Evolutionary conservation across 2,888 invertebrate species (phyloP).

Genomic region (Hedya salicella): DNA sequence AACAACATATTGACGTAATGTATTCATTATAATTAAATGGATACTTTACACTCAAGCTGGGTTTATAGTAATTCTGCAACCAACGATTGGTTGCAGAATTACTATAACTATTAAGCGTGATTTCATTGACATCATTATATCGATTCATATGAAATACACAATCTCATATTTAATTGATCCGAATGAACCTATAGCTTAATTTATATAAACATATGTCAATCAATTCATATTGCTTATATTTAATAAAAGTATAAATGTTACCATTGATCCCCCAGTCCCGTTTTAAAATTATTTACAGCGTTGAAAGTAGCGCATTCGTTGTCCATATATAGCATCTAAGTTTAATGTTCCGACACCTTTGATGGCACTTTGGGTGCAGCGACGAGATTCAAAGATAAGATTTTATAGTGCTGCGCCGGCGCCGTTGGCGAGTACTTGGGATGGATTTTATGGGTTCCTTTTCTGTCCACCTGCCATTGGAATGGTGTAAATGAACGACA

Average conservation of each 20-base stretch:
- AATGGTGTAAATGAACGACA: slow-evolving; percentile 9
- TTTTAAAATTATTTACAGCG: slow-evolving; percentile 14
- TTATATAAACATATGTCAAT: too few relatives aligned
- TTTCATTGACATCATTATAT: too few relatives aligned
- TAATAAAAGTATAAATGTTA: too few relatives aligned
- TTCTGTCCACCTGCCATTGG: slow-evolving; percentile 1
- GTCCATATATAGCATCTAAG: slow-evolving; percentile 41
- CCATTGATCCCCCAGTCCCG: not conserved
- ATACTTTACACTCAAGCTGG: too few relatives aligned
- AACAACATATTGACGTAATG: not conserved
- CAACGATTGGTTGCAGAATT: too few relatives aligned
- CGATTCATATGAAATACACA: too few relatives aligned
- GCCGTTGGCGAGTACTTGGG: slow-evolving; percentile 32
- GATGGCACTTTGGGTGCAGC: slow-evolving; percentile 28
- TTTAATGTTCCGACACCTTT: slow-evolving; percentile 44
- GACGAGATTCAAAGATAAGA: slow-evolving; percentile 35
- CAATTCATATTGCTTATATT: too few relatives aligned
- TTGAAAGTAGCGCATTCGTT: slow-evolving; percentile 15
- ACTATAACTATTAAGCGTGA: too few relatives aligned
- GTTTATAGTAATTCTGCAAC: too few relatives aligned
- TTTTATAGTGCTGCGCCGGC: slow-evolving; percentile 39
- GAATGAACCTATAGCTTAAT: too few relatives aligned
- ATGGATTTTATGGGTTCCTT: slow-evolving; percentile 30
- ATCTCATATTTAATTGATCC: too few relatives aligned
- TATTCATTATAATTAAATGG: not conserved